phyloP scores from a whole-genome alignment of 2,888 invertebrate species.

The Chalcosyrphus nemorum region DNA sequence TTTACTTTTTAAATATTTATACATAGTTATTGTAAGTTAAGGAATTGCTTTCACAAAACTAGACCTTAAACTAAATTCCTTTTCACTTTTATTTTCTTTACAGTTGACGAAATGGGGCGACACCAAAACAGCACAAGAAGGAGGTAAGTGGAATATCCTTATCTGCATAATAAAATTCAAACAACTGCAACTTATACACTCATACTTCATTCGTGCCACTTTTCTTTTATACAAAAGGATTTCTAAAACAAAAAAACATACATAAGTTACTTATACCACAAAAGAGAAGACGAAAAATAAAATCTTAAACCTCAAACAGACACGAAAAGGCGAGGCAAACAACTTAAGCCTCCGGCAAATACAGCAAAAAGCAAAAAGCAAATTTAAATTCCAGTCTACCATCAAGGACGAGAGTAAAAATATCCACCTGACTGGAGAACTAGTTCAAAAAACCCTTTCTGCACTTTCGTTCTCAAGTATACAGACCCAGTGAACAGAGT shows the following conservation, averaged over 20 bases:
- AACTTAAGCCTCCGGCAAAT: constrained; percentile 35
- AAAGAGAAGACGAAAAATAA: background rate
- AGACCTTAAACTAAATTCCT: background rate
- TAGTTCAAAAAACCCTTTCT: constrained; percentile 70
- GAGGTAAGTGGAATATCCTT: constrained; percentile 75
- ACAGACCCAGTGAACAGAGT: background rate
- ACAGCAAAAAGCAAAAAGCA: constrained; percentile 31
- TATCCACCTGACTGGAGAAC: constrained; percentile 68
- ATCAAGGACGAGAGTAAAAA: constrained; percentile 63
- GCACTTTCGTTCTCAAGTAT: constrained; percentile 27
- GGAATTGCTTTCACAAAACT: too few species aligned
- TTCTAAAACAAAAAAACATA: constrained; percentile 6
- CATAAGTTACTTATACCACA: background rate
- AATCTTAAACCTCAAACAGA: constrained; percentile 56
- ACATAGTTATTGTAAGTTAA: too few species aligned
- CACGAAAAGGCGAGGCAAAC: constrained; percentile 62
- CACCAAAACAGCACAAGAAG: constrained; percentile 79
- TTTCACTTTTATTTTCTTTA: constrained; percentile 74
- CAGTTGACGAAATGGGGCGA: constrained; percentile 91
- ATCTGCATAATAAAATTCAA: constrained; percentile 24
- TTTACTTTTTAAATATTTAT: too few species aligned
- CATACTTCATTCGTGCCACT: constrained; percentile 38
- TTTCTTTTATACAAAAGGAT: constrained; percentile 5
- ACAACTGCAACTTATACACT: constrained; percentile 68
- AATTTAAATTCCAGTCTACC: constrained; percentile 60